Evolutionary conservation across 1,140 invertebrate species (phyloP), one percentile per base, ranked within the genome.

Genomic region (Lepidurus arcticus): DNA sequence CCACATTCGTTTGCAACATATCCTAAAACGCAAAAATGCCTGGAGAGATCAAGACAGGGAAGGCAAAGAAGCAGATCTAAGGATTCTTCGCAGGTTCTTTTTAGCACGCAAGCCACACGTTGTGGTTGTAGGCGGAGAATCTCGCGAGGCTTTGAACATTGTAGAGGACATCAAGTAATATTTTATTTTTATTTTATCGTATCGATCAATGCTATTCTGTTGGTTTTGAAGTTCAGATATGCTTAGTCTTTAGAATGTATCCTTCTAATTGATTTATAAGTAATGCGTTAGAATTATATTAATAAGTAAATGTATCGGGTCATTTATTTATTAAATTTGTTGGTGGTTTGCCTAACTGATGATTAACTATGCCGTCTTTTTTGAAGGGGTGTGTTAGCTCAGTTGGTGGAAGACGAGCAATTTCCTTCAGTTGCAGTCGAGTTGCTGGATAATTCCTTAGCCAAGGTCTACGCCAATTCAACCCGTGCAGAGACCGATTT

Each of bases 21-120:
- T 98, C 21, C 86, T 95, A 42, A 95, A 93, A 83, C 88, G 94
- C 16, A 92, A 91, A 82, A 93, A 93, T 82, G 89, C 92, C 9
- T 93, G 89, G 81, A 87, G 90, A 74, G 86, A 90, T 53, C 88
- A 90, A 9, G 93, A 96, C 79, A 91, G 92, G 82, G 81, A 87
- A 3, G 87, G 90, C 77, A 94, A 94, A 85, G 90, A 94, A 84
- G 88, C 91, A 4, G 96, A 98, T 85, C 83, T 98, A 74, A 84
- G 90, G 10, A 92, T 91, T 34, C 83, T 99, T 7, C 90, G 90
- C 76, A 90, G 95, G 80, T 98, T 99, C 81, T 94, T 99, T 43
- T 84, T 89, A 0, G 90, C 89, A 1, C 97, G 97, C 83, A 96
- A 96, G 82, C 98, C 98, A 0, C 98, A 99, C 85, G 91, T 97